Evolutionary conservation across 1,140 invertebrate species (phyloP), one percentile per base, ranked within the genome.

Genomic region (Zelostemma sp.): DNA sequence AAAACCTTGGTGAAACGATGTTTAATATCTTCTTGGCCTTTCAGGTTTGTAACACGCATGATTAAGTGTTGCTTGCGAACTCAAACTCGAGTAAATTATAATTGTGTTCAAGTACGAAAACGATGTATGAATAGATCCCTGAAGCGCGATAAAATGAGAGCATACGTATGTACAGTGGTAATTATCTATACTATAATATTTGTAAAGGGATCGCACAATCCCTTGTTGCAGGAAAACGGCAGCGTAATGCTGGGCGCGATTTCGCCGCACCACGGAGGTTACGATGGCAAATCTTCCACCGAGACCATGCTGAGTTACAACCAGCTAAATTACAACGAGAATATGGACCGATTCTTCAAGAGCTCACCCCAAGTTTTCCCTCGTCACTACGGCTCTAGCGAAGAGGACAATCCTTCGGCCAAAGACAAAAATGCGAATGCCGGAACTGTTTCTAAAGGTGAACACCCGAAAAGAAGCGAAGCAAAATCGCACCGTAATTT

Each of bases 271-370:
- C 92, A 93, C 74, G 92, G 94, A 53, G 90, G 91, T 78, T 90
- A 88, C 77, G 92, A 93, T 78, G 93, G 92, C 76, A 93, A 93
- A 81, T 92, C 91, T 2, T 94, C 92, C 14, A 91, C 90, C 0
- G 93, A 93, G 74, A 94, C 93, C 15, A 92, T 92, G 18, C 90
- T 93, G 3, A 94, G 92, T 73, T 95, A 95, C 83, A 93, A 91
- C 77, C 93, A 95, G 76, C 86, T 95, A 4, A 95, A 95, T 84
- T 95, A 95, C 78, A 93, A 93, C 76, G 93, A 95, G 77, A 96
- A 93, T 74, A 88, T 96, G 35, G 89, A 93, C 79, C 88, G 93
- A 71, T 95, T 94, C 81, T 95, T 95, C 83, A 90, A 92, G 74
- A 94, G 93, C 79, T 91, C 94, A 74, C 91, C 92, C 1, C 88